phyloP scores from a whole-genome alignment of 1,140 invertebrate genomes.

The Tetraneura akinire region DNA sequence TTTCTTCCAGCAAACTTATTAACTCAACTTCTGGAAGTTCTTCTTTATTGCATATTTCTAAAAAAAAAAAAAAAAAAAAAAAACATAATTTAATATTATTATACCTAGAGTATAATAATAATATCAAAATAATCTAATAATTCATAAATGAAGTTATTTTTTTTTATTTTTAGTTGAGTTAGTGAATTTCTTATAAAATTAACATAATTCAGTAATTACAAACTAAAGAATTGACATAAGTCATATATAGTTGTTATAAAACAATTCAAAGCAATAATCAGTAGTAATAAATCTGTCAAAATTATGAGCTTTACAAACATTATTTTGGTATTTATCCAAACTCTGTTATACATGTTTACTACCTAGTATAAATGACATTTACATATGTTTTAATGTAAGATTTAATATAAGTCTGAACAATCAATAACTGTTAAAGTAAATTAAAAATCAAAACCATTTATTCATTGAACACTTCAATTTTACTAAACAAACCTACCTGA shows the following conservation, averaged over 20 bases:
- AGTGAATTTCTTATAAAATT: not conserved
- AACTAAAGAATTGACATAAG: not conserved
- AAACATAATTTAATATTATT: no score
- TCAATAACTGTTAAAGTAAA: not conserved
- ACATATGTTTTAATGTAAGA: conserved; percentile 5
- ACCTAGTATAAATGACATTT: conserved; percentile 21
- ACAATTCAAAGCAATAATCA: conserved; percentile 30
- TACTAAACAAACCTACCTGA: conserved; percentile 33
- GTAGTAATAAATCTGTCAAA: conserved; percentile 32
- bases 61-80: conserved; percentile 1
- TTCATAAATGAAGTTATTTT: not conserved
- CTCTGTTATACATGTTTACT: not conserved
- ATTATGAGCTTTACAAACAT: conserved; percentile 20
- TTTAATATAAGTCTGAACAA: not conserved
- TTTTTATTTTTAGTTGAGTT: not conserved
- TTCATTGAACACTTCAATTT: conserved; percentile 13
- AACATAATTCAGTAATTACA: not conserved
- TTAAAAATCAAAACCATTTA: not conserved
- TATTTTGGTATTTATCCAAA: conserved; percentile 31
- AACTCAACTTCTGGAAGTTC: conserved; percentile 91
- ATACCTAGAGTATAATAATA: not conserved
- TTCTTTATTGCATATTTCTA: conserved; percentile 74
- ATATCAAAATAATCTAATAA: not conserved
- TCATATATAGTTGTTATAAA: no score
- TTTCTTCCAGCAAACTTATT: conserved; percentile 89